Evolutionary conservation across 2,797 vertebrate genomes (phyloP).

Genomic region (Sylvilagus floridanus): DNA sequence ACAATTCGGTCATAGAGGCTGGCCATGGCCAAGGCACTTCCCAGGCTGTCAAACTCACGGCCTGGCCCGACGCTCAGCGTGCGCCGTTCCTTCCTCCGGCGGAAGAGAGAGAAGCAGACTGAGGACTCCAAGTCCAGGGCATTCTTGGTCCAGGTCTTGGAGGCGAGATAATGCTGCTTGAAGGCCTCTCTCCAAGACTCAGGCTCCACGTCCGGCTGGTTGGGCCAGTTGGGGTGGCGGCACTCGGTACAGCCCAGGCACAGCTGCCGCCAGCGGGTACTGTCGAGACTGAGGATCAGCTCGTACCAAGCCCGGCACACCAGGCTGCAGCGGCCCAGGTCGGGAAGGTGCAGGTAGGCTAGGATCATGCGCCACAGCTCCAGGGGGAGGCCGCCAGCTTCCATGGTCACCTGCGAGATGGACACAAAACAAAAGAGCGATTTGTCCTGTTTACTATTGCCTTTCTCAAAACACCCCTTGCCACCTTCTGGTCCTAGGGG

Average conservation of each 20-base stretch:
- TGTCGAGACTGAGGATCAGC: slow-evolving; percentile 94
- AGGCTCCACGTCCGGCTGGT: slow-evolving; percentile 90
- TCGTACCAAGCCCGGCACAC: slow-evolving; percentile 94
- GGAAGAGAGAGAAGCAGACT: slow-evolving; percentile 92
- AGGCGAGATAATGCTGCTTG: slow-evolving; percentile 92
- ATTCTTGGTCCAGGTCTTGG: slow-evolving; percentile 93
- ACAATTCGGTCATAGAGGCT: slow-evolving; percentile 91
- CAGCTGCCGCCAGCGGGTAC: slow-evolving; percentile 94
- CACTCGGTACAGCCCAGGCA: slow-evolving; percentile 92
- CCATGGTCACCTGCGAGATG: slow-evolving; percentile 87
- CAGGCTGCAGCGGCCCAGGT: slow-evolving; percentile 94
- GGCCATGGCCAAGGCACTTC: slow-evolving; percentile 89
- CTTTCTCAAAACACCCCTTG: neutral
- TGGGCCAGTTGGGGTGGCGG: slow-evolving; percentile 95
- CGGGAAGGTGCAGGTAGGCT: slow-evolving; percentile 92
- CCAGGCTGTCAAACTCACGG: slow-evolving; percentile 91
- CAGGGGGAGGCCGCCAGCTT: slow-evolving; percentile 89
- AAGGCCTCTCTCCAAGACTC: slow-evolving; percentile 93
- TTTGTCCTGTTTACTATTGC: neutral
- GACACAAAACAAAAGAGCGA: slow-evolving; percentile 34
- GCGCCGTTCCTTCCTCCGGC: slow-evolving; percentile 90
- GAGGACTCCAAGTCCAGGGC: slow-evolving; percentile 91
- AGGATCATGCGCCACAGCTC: slow-evolving; percentile 95
- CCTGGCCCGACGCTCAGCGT: slow-evolving; percentile 90
- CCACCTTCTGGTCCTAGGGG: neutral